Evolutionary conservation across 2,797 vertebrate genomes (phyloP), one percentile per base, ranked within the genome.

Genomic region (Megalops cyprinoides): DNA sequence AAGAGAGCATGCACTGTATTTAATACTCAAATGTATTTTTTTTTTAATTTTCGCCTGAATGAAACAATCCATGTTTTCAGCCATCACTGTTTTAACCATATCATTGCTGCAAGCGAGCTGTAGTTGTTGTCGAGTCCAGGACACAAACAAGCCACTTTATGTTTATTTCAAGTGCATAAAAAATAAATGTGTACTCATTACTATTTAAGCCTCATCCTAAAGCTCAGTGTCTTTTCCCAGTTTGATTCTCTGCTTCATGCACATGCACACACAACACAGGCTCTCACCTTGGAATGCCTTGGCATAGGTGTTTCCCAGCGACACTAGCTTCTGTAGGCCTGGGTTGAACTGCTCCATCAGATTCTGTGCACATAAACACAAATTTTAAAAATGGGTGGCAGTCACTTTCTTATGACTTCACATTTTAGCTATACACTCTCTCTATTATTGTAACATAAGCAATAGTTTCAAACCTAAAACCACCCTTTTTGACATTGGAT

Each of bases 301-400:
- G n/a, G 95, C 81, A 81, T 97, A 99, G 88, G 95, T 96, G 90
- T 95, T 96, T 0, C 98, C 98, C 79, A 99, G 91, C 81, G 94
- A 94, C 44, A 96, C 96, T 86, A 99, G 93, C 79, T 96, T 96
- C 90, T 97, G 96, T 77, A 99, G 90, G 10, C 95, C 94, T 0
- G 98, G 98, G 87, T 98, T 99, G 90, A 98, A 97, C 85, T 97
- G 96, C 49, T 98, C 95, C 93, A 95, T 90, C 85, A 99, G 94
- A 83, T 85, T 96, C 98, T 99, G 67, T 62, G 81, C 67, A 46
- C 49, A 55, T 14, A 71, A 20, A 46, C 53, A 74, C 79, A 48
- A 31, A 55, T 53, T 55, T 15, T 39, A 39, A 65, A 31, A 37
- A 8, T 53, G n/a, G 49, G 42, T 62, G 48, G 46, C 56, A 62